These are phyloP conservation scores for Myiopsitta monachus DNA, from an alignment of 2,113 vertebrate species.

Conservation along the genomic window DNA sequence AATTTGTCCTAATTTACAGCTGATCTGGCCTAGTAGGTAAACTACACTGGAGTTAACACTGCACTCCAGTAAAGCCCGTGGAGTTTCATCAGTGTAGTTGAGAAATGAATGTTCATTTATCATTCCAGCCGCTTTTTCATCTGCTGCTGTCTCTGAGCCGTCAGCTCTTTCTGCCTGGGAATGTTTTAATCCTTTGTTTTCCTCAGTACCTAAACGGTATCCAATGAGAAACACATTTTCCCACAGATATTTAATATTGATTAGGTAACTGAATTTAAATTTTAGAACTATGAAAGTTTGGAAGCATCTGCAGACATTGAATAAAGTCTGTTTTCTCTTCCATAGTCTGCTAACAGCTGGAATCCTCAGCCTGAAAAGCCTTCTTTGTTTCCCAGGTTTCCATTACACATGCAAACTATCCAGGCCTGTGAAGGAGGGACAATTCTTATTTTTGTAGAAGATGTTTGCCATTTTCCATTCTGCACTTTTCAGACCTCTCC, in stretches of 20 bases:
- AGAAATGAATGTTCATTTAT: constrained; percentile 20
- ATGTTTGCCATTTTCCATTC: constrained; percentile 54
- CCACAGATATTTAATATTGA: constrained; percentile 55
- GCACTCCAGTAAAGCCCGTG: not conserved
- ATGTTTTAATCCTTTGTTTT: constrained; percentile 52
- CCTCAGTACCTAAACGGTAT: not conserved
- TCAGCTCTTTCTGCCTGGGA: constrained; percentile 7
- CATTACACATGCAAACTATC: constrained; percentile 60
- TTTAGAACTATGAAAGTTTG: constrained; percentile 50
- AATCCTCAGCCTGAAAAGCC: constrained; percentile 51
- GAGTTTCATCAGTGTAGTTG: constrained; percentile 1
- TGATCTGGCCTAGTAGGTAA: not conserved
- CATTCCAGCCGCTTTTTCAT: constrained; percentile 26
- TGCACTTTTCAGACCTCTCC: not conserved
- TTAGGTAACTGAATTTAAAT: constrained; percentile 56
- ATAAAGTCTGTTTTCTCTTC: constrained; percentile 56
- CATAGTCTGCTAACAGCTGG: constrained; percentile 56
- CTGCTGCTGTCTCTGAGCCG: constrained; percentile 39
- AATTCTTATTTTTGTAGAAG: constrained; percentile 43
- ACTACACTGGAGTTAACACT: not conserved
- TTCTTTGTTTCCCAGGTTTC: constrained; percentile 63
- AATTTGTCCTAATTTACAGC: not conserved
- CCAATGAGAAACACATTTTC: constrained; percentile 18
- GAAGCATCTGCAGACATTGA: constrained; percentile 57
- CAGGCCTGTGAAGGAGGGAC: constrained; percentile 3